Conservation (phyloP, 2,113 vertebrate species). For the Mandrillus leucophaeus region DNA sequence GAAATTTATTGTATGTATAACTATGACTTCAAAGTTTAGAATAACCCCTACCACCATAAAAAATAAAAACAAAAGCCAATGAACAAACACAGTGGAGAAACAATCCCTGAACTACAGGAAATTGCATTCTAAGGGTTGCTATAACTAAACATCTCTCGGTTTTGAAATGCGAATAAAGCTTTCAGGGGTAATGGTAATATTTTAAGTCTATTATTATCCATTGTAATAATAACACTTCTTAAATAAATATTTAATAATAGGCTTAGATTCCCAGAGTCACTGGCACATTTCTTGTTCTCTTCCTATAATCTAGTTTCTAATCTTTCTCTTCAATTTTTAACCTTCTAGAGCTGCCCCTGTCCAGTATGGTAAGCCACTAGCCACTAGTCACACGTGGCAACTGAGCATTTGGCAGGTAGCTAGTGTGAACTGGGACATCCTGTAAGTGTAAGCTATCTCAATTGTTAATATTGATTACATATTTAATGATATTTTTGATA, state of each 20-base stretch:
- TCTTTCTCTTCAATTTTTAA: too few relatives aligned
- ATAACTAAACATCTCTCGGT: not conserved
- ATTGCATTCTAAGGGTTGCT: not conserved
- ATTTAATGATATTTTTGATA: too few relatives aligned
- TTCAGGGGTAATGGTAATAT: not conserved
- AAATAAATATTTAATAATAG: not conserved
- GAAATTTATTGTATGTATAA: not conserved
- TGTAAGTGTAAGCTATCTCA: too few relatives aligned
- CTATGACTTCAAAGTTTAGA: slow-evolving; percentile 9
- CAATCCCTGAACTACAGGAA: not conserved
- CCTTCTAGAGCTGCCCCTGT: too few relatives aligned
- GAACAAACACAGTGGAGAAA: not conserved
- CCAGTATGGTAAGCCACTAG: too few relatives aligned
- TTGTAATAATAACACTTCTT: not conserved
- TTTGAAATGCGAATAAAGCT: not conserved
- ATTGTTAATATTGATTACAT: too few relatives aligned
- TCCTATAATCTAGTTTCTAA: too few relatives aligned
- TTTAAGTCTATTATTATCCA: not conserved
- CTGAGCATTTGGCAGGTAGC: too few relatives aligned
- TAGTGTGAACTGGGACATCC: too few relatives aligned
- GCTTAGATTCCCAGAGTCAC: too few relatives aligned
- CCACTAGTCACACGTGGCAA: too few relatives aligned
- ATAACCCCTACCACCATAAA: not conserved
- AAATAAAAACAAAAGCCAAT: not conserved
- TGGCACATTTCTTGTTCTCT: too few relatives aligned